phyloP scores from a whole-genome alignment of 2,888 invertebrate species.

The Abscondita cerata region DNA sequence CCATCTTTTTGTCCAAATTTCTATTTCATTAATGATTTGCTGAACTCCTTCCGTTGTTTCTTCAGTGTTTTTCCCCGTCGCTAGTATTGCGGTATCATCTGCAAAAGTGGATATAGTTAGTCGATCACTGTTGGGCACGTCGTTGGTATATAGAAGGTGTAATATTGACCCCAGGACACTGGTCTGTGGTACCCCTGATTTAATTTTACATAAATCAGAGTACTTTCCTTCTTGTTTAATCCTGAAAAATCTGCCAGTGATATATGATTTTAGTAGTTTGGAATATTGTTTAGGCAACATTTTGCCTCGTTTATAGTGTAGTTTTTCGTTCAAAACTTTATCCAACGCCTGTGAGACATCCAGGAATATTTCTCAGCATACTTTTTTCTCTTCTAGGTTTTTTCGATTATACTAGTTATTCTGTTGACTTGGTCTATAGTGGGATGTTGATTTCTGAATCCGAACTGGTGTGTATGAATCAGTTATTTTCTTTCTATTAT shows the following conservation, averaged over 20 bases:
- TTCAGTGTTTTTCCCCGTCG: constrained; percentile 6
- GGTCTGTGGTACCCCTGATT: constrained; percentile 1
- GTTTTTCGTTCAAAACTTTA: too few species aligned
- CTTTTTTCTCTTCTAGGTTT: not conserved
- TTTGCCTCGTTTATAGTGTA: too few species aligned
- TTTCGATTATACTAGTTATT: constrained; percentile 23
- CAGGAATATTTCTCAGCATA: too few species aligned
- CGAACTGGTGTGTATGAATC: constrained; percentile 21
- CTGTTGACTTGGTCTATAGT: constrained; percentile 25
- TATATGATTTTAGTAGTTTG: too few species aligned
- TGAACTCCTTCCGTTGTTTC: constrained; percentile 5
- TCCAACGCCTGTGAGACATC: too few species aligned
- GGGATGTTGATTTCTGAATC: constrained; percentile 27
- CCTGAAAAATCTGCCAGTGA: too few species aligned
- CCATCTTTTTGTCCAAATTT: too few species aligned
- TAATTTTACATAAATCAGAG: too few species aligned
- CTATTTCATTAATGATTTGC: too few species aligned
- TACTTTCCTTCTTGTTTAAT: too few species aligned
- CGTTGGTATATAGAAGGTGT: not conserved
- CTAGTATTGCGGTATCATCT: constrained; percentile 1
- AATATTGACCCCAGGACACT: constrained; percentile 4
- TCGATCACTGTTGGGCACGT: not conserved
- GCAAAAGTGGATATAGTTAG: not conserved
- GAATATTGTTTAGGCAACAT: too few species aligned
- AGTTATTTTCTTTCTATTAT: constrained; percentile 21